Evolutionary conservation across 2,113 vertebrate species (phyloP).

Genomic region (Neodon shergylaensis): DNA sequence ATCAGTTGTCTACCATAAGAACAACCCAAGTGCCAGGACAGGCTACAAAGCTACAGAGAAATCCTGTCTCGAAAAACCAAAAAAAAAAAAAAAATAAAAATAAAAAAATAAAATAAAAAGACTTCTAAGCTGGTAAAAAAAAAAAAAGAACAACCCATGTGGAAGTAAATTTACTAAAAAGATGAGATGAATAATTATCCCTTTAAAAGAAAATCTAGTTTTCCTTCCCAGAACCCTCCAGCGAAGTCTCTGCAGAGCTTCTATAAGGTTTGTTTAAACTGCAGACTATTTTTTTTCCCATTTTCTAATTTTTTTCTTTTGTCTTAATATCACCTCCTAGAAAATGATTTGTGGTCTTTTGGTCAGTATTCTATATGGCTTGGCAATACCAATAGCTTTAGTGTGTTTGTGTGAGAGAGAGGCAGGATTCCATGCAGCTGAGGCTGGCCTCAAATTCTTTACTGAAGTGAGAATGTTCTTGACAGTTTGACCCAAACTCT

Average conservation of each 20-base stretch:
- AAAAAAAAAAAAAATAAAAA: too few relatives aligned
- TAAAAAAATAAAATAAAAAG: too few relatives aligned
- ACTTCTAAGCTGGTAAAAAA: too few relatives aligned
- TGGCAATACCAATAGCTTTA: not conserved
- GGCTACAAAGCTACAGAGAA: too few relatives aligned
- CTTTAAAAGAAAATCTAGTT: not conserved
- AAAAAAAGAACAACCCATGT: too few relatives aligned
- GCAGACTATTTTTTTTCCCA: too few relatives aligned
- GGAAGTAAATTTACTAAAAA: not conserved
- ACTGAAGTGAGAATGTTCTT: not conserved
- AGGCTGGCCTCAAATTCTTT: not conserved
- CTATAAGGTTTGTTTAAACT: not conserved
- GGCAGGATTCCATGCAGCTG: not conserved
- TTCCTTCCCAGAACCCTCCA: not conserved
- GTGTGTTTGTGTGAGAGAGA: not conserved
- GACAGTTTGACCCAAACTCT: too few relatives aligned
- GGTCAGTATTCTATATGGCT: not conserved
- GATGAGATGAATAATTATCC: not conserved
- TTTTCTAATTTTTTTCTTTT: too few relatives aligned
- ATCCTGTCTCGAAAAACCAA: too few relatives aligned
- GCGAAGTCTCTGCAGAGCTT: not conserved
- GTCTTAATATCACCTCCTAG: not conserved
- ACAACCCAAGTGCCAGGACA: too few relatives aligned
- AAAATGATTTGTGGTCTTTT: not conserved
- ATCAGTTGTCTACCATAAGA: not conserved